Evolutionary conservation across 2,888 invertebrate species (phyloP), one percentile per base, ranked within the genome.

Genomic region (Willowsia nigromaculata): DNA sequence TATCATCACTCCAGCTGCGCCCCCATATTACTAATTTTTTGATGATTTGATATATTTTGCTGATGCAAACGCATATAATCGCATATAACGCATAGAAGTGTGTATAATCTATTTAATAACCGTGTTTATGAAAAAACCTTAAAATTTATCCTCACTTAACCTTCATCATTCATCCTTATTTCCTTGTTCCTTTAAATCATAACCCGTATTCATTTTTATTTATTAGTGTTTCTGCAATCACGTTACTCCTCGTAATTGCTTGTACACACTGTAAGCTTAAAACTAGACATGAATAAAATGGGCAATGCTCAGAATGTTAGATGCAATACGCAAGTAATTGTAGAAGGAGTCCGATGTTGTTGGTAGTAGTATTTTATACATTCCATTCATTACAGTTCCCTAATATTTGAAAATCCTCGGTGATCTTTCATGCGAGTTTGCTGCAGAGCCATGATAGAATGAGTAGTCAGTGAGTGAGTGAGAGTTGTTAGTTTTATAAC

Each of bases 401-500:
- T 65, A 50, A 22, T 59, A 81, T 71, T 87, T 81, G n/a, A 47
- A 27, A 81, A 81, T 87, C 87, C 81, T 82, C 25, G 87, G 81
- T 87, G 87, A 87, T 81, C 81, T 87, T 68, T 80, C 27, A 22
- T 47, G 27, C 18, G 22, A 65, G 43, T 25, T 22, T 43, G 13
- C 13, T 59, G 22, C 27, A 22, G n/a, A 15, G n/a, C 30, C n/a
- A 13, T 47, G 50, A 5, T 7, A 80, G 37, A 37, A 2, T 30
- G 25, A 50, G 27, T 27, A 71, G 22, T 80, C 22, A 1, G 33
- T 37, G 25, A 50, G 65, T 37, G 50, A 33, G 43, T 47, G 18
- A 47, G 74, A 82, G 80, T 88, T 82, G 82, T 65, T 88, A 62
- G 43, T 88, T 71, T 90, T 83, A 85, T 88, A 88, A 85, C 84